Percentiles rank a stretch among this genome's conserved stretches.
Evolutionary conservation across 2,797 vertebrate species (phyloP).

Genomic region (Gymnocypris eckloni): DNA sequence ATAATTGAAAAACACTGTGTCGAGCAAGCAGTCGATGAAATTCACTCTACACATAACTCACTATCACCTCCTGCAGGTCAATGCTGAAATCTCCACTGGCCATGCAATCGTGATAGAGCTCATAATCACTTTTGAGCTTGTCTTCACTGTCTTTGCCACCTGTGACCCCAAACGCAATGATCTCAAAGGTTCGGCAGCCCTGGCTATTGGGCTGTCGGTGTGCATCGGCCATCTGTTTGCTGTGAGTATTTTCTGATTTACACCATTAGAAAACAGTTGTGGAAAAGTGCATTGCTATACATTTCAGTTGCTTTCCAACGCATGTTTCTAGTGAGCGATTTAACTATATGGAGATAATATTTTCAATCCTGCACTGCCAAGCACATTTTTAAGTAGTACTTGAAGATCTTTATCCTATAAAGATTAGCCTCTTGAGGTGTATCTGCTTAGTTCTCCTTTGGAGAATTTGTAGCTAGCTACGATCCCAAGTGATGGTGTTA

Average conservation of each 20-base stretch:
- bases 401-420: slow-evolving; percentile 31
- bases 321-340: not conserved
- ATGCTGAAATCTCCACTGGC: slow-evolving; percentile 81
- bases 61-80: slow-evolving; percentile 76
- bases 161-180: slow-evolving; percentile 87
- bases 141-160: slow-evolving; percentile 92
- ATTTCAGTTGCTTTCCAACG: not conserved
- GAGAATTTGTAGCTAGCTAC: slow-evolving; percentile 47
- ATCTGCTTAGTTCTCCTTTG: slow-evolving; percentile 32
- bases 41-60: not conserved
- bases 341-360: not conserved
- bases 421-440: slow-evolving; percentile 35
- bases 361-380: not conserved
- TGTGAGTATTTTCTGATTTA: slow-evolving; percentile 76
- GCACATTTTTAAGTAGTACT: slow-evolving; percentile 17
- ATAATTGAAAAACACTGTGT: not conserved
- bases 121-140: slow-evolving; percentile 91
- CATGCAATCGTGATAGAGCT: slow-evolving; percentile 88
- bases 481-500: slow-evolving; percentile 49
- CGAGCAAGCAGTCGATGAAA: not conserved
- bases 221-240: slow-evolving; percentile 92
- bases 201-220: slow-evolving; percentile 91
- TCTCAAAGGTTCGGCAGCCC: slow-evolving; percentile 85
- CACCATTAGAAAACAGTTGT: too few relatives aligned
- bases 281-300: not conserved